These are phyloP conservation scores for Synergus gifuensis DNA, from an alignment of 2,888 invertebrate species.

Conservation along the genomic window DNA sequence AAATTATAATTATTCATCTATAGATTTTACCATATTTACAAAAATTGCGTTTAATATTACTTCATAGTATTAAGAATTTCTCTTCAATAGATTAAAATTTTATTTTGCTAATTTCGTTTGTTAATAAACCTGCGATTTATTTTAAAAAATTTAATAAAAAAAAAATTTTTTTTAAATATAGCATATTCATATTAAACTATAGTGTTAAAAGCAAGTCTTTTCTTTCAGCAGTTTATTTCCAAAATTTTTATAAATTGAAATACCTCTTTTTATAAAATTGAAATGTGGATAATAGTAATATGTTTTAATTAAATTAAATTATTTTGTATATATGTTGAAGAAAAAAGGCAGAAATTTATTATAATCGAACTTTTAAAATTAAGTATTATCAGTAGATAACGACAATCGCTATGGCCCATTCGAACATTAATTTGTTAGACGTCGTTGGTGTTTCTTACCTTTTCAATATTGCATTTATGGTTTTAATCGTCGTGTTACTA, in stretches of 20 bases:
- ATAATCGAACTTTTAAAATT: not conserved
- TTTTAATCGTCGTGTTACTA: slow-evolving; percentile 51
- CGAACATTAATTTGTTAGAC: slow-evolving; percentile 46
- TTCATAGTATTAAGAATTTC: not conserved
- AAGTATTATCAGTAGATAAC: slow-evolving; percentile 26
- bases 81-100: not conserved
- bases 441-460: slow-evolving; percentile 58
- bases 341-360: not conserved
- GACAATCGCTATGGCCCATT: slow-evolving; percentile 36
- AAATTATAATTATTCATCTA: not conserved
- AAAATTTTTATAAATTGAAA: not conserved
- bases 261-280: not conserved
- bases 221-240: not conserved
- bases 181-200: not conserved
- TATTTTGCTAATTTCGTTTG: not conserved
- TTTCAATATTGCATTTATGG: slow-evolving; percentile 54
- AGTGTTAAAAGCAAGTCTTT: not conserved
- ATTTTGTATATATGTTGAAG: not conserved
- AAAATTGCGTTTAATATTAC: not conserved
- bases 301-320: not conserved
- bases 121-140: not conserved
- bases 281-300: not conserved
- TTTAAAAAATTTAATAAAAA: not conserved
- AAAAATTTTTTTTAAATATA: too few relatives aligned
- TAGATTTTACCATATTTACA: not conserved